Evolutionary conservation across 1,140 invertebrate genomes (phyloP).

Genomic region (Aphidius ervi): DNA sequence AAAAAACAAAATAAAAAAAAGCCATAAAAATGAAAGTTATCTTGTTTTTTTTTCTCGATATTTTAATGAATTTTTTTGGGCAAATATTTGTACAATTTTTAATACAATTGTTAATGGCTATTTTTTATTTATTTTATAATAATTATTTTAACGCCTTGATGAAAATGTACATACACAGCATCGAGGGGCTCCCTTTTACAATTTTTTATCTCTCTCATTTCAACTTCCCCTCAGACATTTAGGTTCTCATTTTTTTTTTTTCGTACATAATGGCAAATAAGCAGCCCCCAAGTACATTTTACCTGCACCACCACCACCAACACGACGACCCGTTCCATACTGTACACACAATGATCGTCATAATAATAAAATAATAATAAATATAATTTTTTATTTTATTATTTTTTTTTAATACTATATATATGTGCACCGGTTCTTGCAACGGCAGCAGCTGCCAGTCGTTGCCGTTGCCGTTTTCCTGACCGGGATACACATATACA

Average conservation of each 20-base stretch:
- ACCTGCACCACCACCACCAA: background rate
- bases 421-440: constrained; percentile 19
- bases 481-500: background rate
- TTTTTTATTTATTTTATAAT: too few species aligned
- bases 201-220: constrained; percentile 17
- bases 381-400: background rate
- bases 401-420: background rate
- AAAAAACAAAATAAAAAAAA: too few species aligned
- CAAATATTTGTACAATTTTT: too few species aligned
- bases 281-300: constrained; percentile 7
- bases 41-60: too few species aligned
- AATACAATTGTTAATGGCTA: too few species aligned
- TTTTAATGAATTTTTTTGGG: too few species aligned
- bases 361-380: constrained; percentile 10
- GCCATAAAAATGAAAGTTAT: too few species aligned
- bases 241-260: background rate
- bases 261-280: constrained; percentile 2
- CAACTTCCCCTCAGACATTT: constrained; percentile 5
- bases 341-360: background rate
- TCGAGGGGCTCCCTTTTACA: constrained; percentile 18
- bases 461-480: background rate
- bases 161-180: too few species aligned
- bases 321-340: constrained; percentile 3
- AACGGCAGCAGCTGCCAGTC: constrained; percentile 20
- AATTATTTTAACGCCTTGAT: too few species aligned